Conservation (phyloP, 2,888 invertebrate species). For the Apotomis capreana region DNA sequence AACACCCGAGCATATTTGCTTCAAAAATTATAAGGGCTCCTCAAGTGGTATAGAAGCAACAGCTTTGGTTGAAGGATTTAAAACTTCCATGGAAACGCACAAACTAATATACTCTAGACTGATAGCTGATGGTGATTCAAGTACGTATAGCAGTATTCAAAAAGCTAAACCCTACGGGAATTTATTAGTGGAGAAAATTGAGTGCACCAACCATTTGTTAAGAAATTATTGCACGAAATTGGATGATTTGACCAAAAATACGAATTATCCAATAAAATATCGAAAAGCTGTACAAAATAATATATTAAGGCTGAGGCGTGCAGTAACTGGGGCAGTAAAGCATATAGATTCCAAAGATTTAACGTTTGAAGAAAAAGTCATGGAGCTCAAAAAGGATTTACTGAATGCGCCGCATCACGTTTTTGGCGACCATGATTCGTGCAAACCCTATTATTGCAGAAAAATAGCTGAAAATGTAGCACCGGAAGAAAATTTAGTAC, state of each 20-base stretch:
- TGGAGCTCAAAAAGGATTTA: constrained; percentile 2
- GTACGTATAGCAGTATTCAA: constrained; percentile 21
- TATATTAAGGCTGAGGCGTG: background rate
- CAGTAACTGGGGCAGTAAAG: constrained; percentile 10
- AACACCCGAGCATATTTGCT: constrained; percentile 23
- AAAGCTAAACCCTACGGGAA: constrained; percentile 5
- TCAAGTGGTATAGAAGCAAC: constrained; percentile 32
- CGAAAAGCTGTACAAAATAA: constrained; percentile 16
- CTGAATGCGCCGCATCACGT: constrained; percentile 10
- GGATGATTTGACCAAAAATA: constrained; percentile 19
- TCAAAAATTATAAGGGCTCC: constrained; percentile 35
- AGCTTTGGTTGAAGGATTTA: constrained; percentile 40
- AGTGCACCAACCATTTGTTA: background rate
- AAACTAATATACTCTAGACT: constrained; percentile 37
- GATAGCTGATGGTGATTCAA: constrained; percentile 42
- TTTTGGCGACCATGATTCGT: constrained; percentile 12
- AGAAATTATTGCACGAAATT: constrained; percentile 2
- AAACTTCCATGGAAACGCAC: constrained; percentile 28
- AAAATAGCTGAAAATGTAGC: constrained; percentile 3
- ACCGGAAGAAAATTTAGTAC: constrained; percentile 1
- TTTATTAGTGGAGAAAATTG: constrained; percentile 21
- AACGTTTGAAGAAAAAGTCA: constrained; percentile 10
- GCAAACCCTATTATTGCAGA: constrained; percentile 15
- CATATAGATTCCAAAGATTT: background rate
- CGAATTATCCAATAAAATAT: constrained; percentile 15